A percentile compares a stretch with the other conserved stretches of the same genome.
Conservation (phyloP, 2,888 invertebrate species). For the Petrolisthes cinctipes region DNA sequence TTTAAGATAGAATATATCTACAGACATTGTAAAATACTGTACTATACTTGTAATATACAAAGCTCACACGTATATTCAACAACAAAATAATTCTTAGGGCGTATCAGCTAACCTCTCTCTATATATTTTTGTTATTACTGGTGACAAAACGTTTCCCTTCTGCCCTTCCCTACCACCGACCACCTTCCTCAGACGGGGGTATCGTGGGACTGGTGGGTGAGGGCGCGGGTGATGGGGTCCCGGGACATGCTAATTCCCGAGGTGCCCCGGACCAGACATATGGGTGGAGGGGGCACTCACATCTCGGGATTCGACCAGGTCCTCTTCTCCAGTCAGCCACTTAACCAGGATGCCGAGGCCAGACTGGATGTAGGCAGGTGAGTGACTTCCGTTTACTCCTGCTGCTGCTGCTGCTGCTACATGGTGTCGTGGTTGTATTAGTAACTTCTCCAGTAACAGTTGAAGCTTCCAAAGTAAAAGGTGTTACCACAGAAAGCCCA, state of each 20-base stretch:
- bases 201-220: constrained; percentile 60
- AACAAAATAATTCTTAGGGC: too few relatives aligned
- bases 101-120: too few relatives aligned
- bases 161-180: background rate
- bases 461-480: too few relatives aligned
- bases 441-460: too few relatives aligned
- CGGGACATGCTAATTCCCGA: constrained; percentile 56
- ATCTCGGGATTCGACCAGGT: constrained; percentile 61
- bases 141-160: too few relatives aligned
- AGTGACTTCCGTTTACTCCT: background rate
- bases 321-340: constrained; percentile 49
- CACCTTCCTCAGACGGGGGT: constrained; percentile 15
- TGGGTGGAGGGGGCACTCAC: constrained; percentile 58
- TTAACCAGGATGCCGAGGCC: constrained; percentile 40
- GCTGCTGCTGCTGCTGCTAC: background rate
- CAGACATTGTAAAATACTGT: too few relatives aligned
- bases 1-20: too few relatives aligned
- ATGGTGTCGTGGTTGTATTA: background rate
- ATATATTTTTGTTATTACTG: too few relatives aligned
- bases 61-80: too few relatives aligned
- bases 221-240: constrained; percentile 33
- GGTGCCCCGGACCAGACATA: constrained; percentile 61
- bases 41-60: too few relatives aligned
- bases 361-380: constrained; percentile 39
- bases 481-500: too few relatives aligned